Percentiles rank a stretch among this genome's conserved stretches.
Evolutionary conservation across 2,888 invertebrate species (phyloP).

Genomic region (Dolichopus griseipennis): DNA sequence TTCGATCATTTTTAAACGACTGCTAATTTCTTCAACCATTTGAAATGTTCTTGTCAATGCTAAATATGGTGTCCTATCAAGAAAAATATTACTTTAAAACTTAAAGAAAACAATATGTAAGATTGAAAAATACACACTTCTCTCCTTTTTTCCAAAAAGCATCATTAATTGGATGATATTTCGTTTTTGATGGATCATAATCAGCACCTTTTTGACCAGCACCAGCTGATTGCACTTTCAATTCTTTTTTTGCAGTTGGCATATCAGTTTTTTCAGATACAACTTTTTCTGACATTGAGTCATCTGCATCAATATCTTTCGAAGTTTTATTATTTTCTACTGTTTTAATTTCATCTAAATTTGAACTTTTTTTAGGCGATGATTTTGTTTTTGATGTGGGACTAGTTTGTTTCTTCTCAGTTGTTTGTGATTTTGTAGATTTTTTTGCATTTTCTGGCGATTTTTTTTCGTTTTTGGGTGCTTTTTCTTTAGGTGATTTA

Average conservation of each 20-base stretch:
- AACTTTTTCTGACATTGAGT: neutral
- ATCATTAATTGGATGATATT: constrained; percentile 74
- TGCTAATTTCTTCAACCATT: constrained; percentile 75
- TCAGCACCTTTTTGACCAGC: constrained; percentile 34
- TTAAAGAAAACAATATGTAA: neutral
- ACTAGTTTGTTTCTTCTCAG: neutral
- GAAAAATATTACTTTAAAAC: constrained; percentile 24
- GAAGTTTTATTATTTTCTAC: neutral
- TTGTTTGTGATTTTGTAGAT: neutral
- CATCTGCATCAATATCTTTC: neutral
- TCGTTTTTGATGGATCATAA: constrained; percentile 62
- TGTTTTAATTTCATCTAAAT: constrained; percentile 7
- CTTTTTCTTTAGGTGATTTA: constrained; percentile 14
- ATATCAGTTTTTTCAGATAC: neutral
- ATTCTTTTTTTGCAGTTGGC: constrained; percentile 22
- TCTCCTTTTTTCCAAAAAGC: constrained; percentile 71
- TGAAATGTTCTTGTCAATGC: constrained; percentile 86
- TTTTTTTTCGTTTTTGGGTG: constrained; percentile 13
- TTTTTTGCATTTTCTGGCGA: constrained; percentile 16
- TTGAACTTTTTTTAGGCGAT: constrained; percentile 2
- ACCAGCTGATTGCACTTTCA: constrained; percentile 26
- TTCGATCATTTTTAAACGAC: constrained; percentile 83
- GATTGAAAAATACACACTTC: constrained; percentile 46
- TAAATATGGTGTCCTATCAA: constrained; percentile 75
- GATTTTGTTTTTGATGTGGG: constrained; percentile 11